Percentiles rank a stretch among this genome's conserved stretches.
Conservation (phyloP, 2,888 invertebrate species). For the Mycalesis mineus region DNA sequence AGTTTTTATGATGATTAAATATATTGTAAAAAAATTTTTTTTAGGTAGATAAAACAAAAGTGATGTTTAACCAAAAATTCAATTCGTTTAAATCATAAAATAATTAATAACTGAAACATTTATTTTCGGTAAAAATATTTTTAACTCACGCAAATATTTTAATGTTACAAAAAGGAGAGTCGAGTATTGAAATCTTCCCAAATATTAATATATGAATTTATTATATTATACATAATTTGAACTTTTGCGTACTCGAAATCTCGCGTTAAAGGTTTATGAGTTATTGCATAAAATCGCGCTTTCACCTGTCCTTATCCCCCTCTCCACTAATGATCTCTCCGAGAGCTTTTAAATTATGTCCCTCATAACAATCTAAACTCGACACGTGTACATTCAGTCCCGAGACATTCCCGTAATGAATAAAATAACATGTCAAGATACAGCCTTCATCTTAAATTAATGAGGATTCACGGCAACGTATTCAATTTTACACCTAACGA, state of each 20-base stretch:
- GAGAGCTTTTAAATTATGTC: constrained; percentile 72
- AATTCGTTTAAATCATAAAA: too few relatives aligned
- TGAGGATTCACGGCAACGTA: constrained; percentile 68
- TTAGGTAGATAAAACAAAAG: too few relatives aligned
- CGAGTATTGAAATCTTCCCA: too few relatives aligned
- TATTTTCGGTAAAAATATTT: too few relatives aligned
- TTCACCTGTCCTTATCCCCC: constrained; percentile 36
- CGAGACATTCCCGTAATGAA: constrained; percentile 67
- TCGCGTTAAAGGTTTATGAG: constrained; percentile 23
- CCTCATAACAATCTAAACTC: constrained; percentile 68
- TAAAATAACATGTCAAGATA: constrained; percentile 76
- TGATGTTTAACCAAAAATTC: too few relatives aligned
- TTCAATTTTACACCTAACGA: constrained; percentile 73
- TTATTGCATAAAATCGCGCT: constrained; percentile 28
- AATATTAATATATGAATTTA: too few relatives aligned
- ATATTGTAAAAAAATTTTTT: too few relatives aligned
- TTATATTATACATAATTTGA: background rate
- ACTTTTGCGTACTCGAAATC: constrained; percentile 3
- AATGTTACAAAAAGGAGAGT: too few relatives aligned
- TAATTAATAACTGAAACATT: too few relatives aligned
- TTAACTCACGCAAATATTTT: too few relatives aligned
- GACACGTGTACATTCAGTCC: constrained; percentile 59
- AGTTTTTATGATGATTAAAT: too few relatives aligned
- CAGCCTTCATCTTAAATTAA: constrained; percentile 75
- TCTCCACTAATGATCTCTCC: constrained; percentile 61